A percentile compares a stretch with the other conserved stretches of the same genome.
These are phyloP conservation scores for Sclerurus mexicanus DNA, from an alignment of 2,113 vertebrate species.

Conservation along the genomic window DNA sequence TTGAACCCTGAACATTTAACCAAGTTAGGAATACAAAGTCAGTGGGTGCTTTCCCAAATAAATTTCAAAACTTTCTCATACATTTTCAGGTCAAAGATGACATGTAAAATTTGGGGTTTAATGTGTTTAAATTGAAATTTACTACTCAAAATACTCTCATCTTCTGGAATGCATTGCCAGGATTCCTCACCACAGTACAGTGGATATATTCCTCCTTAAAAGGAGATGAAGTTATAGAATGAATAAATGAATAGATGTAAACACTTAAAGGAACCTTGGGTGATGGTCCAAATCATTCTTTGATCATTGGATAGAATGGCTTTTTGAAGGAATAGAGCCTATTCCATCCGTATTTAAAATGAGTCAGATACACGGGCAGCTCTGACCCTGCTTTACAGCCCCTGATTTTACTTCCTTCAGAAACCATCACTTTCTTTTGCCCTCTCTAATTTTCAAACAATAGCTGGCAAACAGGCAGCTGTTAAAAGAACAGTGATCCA, in stretches of 20 bases:
- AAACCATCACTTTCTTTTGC: neutral
- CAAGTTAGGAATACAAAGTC: neutral
- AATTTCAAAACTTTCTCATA: neutral
- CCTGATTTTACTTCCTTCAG: neutral
- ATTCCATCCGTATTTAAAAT: neutral
- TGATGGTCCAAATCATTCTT: neutral
- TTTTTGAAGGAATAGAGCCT: neutral
- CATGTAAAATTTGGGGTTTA: neutral
- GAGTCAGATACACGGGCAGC: neutral
- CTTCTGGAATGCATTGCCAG: neutral
- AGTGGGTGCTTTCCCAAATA: neutral
- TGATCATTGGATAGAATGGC: neutral
- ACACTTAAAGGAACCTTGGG: neutral
- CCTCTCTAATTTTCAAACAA: neutral
- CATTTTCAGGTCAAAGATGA: neutral
- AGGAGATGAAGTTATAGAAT: neutral
- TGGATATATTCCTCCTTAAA: neutral
- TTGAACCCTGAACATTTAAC: neutral
- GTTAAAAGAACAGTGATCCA: neutral
- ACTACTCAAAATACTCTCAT: neutral
- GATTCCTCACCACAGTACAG: neutral
- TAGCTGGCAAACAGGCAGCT: neutral
- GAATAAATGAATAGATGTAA: neutral
- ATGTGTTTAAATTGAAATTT: conserved; percentile 15
- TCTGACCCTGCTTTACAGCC: neutral